Conservation (phyloP, 1,140 invertebrate genomes). For the Leptinotarsa defecta region DNA sequence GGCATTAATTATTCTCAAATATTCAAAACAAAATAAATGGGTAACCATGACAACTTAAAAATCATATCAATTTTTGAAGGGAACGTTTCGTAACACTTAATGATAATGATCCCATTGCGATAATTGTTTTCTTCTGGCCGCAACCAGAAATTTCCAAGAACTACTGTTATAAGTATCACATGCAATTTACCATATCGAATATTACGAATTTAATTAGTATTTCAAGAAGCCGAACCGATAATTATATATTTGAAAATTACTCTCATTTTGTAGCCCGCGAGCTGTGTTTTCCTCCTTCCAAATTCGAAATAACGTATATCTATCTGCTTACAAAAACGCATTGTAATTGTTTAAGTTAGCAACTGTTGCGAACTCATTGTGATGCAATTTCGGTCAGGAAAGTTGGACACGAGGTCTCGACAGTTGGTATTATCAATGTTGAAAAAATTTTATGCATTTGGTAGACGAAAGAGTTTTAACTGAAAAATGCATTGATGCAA, state of each 20-base stretch:
- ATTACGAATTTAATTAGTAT: slow-evolving; percentile 1
- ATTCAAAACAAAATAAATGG: not conserved
- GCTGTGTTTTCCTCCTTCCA: slow-evolving; percentile 1
- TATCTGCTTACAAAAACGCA: slow-evolving; percentile 10
- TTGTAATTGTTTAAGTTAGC: slow-evolving; percentile 21
- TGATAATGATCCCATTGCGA: not conserved
- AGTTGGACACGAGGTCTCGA: slow-evolving; percentile 8
- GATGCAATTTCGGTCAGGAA: slow-evolving; percentile 14
- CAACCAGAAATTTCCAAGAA: not conserved
- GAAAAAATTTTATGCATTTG: too few relatives aligned
- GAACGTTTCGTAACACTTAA: not conserved
- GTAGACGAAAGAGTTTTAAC: too few relatives aligned
- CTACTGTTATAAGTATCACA: not conserved
- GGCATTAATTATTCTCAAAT: too few relatives aligned
- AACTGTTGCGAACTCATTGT: slow-evolving; percentile 7
- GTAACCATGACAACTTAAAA: not conserved
- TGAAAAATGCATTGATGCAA: too few relatives aligned
- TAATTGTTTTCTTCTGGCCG: not conserved
- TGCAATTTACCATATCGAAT: not conserved
- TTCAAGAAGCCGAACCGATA: not conserved
- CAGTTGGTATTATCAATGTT: not conserved
- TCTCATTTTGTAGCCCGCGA: not conserved
- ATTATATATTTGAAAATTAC: not conserved
- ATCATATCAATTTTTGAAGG: not conserved
- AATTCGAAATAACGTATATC: not conserved